Conservation (phyloP, 2,888 invertebrate genomes). For the Tachina grossa region DNA sequence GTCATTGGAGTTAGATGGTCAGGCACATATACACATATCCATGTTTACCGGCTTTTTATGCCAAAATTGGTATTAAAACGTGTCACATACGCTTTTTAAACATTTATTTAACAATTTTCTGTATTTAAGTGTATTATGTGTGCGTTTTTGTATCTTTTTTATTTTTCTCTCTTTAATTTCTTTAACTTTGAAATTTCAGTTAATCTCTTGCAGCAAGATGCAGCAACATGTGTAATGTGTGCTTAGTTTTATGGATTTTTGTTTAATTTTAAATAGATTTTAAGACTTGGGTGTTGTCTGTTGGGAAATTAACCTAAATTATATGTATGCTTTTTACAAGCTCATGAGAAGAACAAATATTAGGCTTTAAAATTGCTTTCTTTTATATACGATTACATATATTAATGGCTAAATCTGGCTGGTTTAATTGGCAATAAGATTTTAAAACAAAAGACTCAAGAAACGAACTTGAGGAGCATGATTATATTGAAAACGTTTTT, state of each 20-base stretch:
- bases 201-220: constrained; percentile 39
- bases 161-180: neutral
- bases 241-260: constrained; percentile 26
- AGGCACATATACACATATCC: constrained; percentile 32
- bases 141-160: constrained; percentile 10
- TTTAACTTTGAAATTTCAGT: constrained; percentile 17
- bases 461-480: constrained; percentile 8
- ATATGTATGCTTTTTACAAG: neutral
- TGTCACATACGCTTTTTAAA: constrained; percentile 67
- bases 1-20: constrained; percentile 6
- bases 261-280: constrained; percentile 45
- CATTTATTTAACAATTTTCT: constrained; percentile 66
- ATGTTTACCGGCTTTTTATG: constrained; percentile 69
- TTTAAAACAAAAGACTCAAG: constrained; percentile 46
- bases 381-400: neutral
- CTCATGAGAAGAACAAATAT: constrained; percentile 36
- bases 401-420: constrained; percentile 2
- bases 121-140: constrained; percentile 34
- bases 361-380: neutral
- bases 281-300: constrained; percentile 46
- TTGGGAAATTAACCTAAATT: constrained; percentile 63
- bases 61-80: constrained; percentile 71
- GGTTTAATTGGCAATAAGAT: neutral
- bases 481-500: too few species aligned
- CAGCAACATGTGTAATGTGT: constrained; percentile 8